These are phyloP conservation scores for Lepidochrysops patricia DNA, from an alignment of 2,888 invertebrate genomes.

Conservation along the genomic window DNA sequence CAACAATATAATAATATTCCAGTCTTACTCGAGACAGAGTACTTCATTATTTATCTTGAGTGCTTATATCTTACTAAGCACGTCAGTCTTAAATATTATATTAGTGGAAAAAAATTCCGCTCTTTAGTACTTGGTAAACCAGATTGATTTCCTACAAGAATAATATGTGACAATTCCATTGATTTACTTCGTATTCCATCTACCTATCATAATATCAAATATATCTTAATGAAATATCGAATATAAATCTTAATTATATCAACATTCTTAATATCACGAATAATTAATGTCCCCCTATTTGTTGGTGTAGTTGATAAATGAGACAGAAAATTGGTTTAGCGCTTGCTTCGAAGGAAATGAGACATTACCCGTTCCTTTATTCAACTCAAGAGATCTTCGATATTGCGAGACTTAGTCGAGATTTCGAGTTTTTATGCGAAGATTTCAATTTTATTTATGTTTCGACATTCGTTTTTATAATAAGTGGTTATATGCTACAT, in stretches of 20 bases:
- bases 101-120: too few species aligned
- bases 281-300: conserved; percentile 7
- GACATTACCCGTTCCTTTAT: conserved; percentile 2
- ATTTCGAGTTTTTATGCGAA: background rate
- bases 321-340: conserved; percentile 26
- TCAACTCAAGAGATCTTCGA: background rate
- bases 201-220: background rate
- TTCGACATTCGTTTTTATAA: too few species aligned
- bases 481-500: too few species aligned
- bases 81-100: too few species aligned
- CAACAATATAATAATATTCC: too few species aligned
- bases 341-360: background rate
- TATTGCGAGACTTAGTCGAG: background rate
- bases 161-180: too few species aligned
- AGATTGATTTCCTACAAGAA: too few species aligned
- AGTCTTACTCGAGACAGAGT: too few species aligned
- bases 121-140: too few species aligned
- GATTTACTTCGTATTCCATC: background rate
- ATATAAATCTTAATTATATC: conserved; percentile 1
- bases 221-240: background rate
- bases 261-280: background rate
- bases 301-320: conserved; percentile 26
- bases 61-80: too few species aligned
- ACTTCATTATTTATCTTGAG: too few species aligned
- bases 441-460: background rate